These are phyloP conservation scores for Charadrius vociferus DNA, from an alignment of 2,113 vertebrate species.

Conservation along the genomic window DNA sequence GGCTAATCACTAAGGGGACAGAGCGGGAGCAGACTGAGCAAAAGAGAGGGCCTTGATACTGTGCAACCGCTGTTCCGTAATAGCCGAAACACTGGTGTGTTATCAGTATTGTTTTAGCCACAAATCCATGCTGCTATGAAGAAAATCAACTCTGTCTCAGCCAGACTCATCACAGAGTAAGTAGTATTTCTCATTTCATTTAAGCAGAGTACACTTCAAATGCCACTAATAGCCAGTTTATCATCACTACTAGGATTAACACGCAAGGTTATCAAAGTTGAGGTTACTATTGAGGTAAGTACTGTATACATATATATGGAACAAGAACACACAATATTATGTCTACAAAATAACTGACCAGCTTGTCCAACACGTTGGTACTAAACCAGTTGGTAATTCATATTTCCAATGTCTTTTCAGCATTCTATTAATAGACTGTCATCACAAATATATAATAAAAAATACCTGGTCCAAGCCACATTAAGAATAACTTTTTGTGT, in stretches of 20 bases:
- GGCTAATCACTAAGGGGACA: too few species aligned
- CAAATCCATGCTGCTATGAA: not conserved
- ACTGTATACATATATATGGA: not conserved
- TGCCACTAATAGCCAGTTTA: not conserved
- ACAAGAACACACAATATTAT: not conserved
- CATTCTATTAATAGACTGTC: not conserved
- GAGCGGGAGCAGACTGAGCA: not conserved
- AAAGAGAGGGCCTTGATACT: not conserved
- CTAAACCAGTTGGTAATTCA: not conserved
- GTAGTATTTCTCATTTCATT: not conserved
- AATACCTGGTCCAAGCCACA: not conserved
- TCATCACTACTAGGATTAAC: not conserved
- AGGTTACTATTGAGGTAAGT: not conserved
- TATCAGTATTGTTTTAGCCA: not conserved
- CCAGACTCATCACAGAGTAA: not conserved
- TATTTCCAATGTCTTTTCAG: not conserved
- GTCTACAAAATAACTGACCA: not conserved
- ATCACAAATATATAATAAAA: not conserved
- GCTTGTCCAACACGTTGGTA: not conserved
- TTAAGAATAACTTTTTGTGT: not conserved
- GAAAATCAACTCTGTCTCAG: not conserved
- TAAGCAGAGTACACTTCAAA: not conserved
- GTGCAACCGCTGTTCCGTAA: not conserved
- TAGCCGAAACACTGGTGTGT: not conserved
- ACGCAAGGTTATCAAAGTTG: not conserved